phyloP scores from a whole-genome alignment of 2,797 vertebrate genomes.

The Microctenopoma lineatum region DNA sequence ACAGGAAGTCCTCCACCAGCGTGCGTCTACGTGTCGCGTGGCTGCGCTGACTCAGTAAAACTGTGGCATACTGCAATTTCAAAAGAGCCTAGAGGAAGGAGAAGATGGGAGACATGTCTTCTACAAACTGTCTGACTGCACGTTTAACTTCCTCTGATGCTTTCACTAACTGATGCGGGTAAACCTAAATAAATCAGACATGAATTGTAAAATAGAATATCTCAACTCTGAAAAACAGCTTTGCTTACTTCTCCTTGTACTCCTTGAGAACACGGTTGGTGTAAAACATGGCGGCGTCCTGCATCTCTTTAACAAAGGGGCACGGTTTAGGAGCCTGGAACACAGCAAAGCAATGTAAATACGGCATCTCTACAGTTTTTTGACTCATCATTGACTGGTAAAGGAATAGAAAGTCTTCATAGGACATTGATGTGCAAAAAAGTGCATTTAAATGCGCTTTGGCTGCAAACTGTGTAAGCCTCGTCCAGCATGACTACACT shows the following conservation, averaged over 20 bases:
- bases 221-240: background rate
- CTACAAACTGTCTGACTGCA: slow-evolving; percentile 8
- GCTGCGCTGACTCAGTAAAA: slow-evolving; percentile 41
- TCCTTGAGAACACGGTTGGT: slow-evolving; percentile 98
- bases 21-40: background rate
- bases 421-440: too few relatives aligned
- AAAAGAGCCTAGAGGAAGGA: slow-evolving; percentile 14
- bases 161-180: background rate
- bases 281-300: slow-evolving; percentile 96
- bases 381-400: too few relatives aligned
- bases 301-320: slow-evolving; percentile 96
- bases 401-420: too few relatives aligned
- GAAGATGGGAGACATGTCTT: slow-evolving; percentile 16
- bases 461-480: too few relatives aligned
- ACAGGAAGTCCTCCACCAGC: slow-evolving; percentile 34
- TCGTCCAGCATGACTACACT: too few relatives aligned
- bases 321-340: slow-evolving; percentile 90
- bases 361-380: background rate
- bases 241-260: slow-evolving; percentile 91
- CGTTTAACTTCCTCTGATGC: slow-evolving; percentile 2
- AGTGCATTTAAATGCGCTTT: too few relatives aligned
- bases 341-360: background rate
- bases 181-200: background rate
- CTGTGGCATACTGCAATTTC: background rate
- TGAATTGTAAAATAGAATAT: background rate